These are phyloP conservation scores for Scalopus aquaticus DNA, from an alignment of 2,113 vertebrate species.

Conservation along the genomic window DNA sequence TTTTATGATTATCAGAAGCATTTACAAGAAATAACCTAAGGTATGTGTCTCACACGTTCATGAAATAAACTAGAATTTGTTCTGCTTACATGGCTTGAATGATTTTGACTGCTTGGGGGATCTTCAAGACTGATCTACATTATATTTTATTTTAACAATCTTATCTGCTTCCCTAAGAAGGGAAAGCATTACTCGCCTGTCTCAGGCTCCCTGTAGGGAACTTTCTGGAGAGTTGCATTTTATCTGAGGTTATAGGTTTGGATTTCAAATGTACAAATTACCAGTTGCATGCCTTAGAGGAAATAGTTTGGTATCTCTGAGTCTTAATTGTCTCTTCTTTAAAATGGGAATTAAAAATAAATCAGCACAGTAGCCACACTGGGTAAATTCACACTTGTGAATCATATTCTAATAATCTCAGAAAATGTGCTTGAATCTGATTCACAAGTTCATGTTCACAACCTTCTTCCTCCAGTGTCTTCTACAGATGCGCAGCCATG, in stretches of 20 bases:
- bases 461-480: not conserved
- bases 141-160: not conserved
- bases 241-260: not conserved
- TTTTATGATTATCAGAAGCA: not conserved
- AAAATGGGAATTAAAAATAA: not conserved
- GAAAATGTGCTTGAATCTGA: not conserved
- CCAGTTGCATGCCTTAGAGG: not conserved
- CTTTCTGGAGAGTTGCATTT: not conserved
- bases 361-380: not conserved
- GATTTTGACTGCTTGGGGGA: not conserved
- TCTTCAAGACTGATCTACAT: not conserved
- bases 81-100: not conserved
- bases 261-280: not conserved
- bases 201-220: not conserved
- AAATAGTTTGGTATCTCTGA: not conserved
- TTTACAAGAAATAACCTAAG: not conserved
- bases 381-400: not conserved
- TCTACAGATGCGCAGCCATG: too few species aligned
- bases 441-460: not conserved
- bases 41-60: not conserved
- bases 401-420: not conserved
- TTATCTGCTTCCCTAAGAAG: not conserved
- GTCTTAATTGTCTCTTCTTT: not conserved
- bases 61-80: conserved; percentile 30
- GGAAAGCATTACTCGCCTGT: not conserved